Conservation (phyloP, 2,888 invertebrate genomes). For the Cryptocheilus praepositus region DNA sequence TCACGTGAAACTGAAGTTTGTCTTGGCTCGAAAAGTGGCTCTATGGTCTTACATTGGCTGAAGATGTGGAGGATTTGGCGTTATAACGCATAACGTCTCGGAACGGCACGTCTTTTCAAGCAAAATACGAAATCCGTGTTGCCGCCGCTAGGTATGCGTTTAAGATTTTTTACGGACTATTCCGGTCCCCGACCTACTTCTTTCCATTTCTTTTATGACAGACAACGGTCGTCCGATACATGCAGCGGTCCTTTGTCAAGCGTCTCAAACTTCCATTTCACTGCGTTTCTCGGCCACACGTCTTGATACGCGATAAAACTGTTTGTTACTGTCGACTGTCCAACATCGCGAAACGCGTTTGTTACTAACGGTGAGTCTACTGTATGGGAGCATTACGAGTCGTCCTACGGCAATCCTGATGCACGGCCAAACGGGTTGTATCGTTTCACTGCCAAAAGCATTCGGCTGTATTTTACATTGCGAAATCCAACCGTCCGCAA, state of each 20-base stretch:
- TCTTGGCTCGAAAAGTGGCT: too few relatives aligned
- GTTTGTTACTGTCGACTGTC: background rate
- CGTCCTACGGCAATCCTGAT: too few relatives aligned
- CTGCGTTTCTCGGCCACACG: slow-evolving; percentile 7
- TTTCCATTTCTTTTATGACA: slow-evolving; percentile 17
- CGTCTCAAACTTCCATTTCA: slow-evolving; percentile 13
- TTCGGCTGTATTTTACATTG: too few relatives aligned
- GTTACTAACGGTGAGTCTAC: background rate
- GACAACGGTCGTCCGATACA: background rate
- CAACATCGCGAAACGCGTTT: background rate
- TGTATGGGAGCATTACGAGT: background rate
- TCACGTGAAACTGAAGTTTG: too few relatives aligned
- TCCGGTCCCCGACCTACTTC: background rate
- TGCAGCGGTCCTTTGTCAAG: slow-evolving; percentile 19
- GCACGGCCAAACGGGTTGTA: too few relatives aligned
- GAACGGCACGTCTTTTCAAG: background rate
- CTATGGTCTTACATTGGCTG: too few relatives aligned
- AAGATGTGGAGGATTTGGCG: too few relatives aligned
- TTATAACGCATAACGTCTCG: too few relatives aligned
- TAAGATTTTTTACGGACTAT: background rate
- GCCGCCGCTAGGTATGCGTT: background rate
- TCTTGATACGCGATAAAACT: background rate
- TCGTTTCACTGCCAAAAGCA: too few relatives aligned
- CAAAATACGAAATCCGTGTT: too few relatives aligned
- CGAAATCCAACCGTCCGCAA: too few relatives aligned